Conservation (phyloP, 2,888 invertebrate genomes). For the Scotopteryx bipunctaria region DNA sequence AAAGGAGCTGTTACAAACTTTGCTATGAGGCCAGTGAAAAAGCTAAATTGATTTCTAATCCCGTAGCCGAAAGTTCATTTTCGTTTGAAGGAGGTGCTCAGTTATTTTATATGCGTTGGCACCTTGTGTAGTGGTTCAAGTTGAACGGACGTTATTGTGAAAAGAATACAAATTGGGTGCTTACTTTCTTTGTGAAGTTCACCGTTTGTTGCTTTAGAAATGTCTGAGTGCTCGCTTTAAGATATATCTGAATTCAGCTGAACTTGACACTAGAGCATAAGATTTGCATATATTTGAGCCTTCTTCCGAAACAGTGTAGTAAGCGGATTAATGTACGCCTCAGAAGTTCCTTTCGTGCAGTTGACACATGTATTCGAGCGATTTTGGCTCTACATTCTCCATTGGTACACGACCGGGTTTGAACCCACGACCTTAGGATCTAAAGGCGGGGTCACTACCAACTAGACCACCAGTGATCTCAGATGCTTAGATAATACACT, state of each 20-base stretch:
- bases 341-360: no score
- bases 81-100: neutral
- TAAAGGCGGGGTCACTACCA: no score
- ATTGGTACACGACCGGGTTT: no score
- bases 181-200: slow-evolving; percentile 13
- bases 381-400: no score
- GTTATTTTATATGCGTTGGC: slow-evolving; percentile 10
- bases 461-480: no score
- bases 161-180: slow-evolving; percentile 20
- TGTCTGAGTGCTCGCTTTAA: slow-evolving; percentile 3
- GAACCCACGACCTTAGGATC: no score
- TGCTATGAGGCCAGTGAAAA: no score
- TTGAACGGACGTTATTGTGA: slow-evolving; percentile 7
- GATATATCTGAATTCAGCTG: neutral
- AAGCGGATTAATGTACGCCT: neutral
- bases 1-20: neutral
- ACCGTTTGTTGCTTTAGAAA: slow-evolving; percentile 1
- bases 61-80: neutral
- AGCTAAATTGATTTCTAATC: neutral
- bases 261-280: neutral
- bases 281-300: neutral
- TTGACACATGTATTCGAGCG: no score
- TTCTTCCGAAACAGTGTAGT: neutral
- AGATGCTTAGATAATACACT: no score
- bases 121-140: slow-evolving; percentile 16